Evolutionary conservation across 2,888 invertebrate species (phyloP), one percentile per base, ranked within the genome.

Genomic region (Campoletis raptor): DNA sequence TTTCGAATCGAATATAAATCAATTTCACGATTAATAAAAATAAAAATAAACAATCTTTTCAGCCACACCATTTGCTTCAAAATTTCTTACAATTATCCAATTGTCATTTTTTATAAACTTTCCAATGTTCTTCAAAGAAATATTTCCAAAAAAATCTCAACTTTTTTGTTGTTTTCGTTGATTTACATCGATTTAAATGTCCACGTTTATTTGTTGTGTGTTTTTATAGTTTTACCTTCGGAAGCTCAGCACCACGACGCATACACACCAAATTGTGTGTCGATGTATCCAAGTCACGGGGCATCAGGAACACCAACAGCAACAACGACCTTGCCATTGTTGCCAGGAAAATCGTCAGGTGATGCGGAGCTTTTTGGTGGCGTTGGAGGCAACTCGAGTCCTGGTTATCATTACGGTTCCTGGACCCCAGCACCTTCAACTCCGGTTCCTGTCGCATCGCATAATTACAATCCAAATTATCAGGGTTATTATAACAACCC

Each of bases 401-500:
- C 93, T 0, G 93, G 93, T n/a, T 93, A 94, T 64, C 94, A 93
- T 79, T 94, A 90, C 91, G 94, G 90, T 91, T 94, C 93, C 79
- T 95, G 90, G 95, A 94, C 92, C 89, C 93, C 93, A 89, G 94
- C 94, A 92, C 96, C 89, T 95, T 96, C 94, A 95, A 96, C 93
- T 95, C 96, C 92, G 95, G 96, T 94, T 94, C 95, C 88, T 96
- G 96, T 96, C n/a, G 81, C 90, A 6, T 92, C 95, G 21, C 96
- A 97, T 94, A 96, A 96, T 87, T 97, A 96, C 94, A 96, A 96
- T 90, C 90, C 94, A 24, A 95, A 96, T 91, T 96, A 97, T 92
- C 97, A 96, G 92, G 96, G 97, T 91, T 96, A 97, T 92, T 97
- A 97, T 95, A 96, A 96, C 93, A 96, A 96, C 88, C 92, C 93